Base-by-base conservation (phyloP, 1,140 invertebrate species). In the Pteromalus puparum region DNA sequence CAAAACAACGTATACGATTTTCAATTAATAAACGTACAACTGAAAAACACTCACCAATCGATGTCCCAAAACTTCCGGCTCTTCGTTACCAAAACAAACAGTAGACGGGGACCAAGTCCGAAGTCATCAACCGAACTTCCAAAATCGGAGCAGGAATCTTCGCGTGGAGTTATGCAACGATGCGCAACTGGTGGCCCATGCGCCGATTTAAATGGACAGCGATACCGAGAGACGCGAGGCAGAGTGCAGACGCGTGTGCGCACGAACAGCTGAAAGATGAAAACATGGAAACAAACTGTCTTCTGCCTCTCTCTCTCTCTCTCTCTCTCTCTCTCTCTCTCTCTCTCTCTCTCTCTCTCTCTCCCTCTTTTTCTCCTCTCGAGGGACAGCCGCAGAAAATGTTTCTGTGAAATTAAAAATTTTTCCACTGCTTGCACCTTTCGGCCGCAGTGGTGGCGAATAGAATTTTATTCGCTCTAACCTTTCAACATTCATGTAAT, bases 221-320 rank as follows among this genome's bases (percentile, higher is more conserved):
- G 53, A 61, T 61, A 61, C 18, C 21, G 53, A 21, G 21, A 34
- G 30, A 5, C 30, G 30, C 30, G 30, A 34, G 30, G 30, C 30
- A 34, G 30, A 18, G 6, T 2, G 30, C 30, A 34, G 30, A 18
- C 26, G 70, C 13, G 38, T 24, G 46, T 67, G 76, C 26, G 65
- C 81, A 86, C 81, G 81, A 81, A 86, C 73, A 76, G 38, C 67
- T 70, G 80, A 61, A 72, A 21, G 53, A 28, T 12, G 77, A 12
- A 67, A 42, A 48, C 18, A 28, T 12, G 77, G 24, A 67, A 42
- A 48, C 18, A 26, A 81, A 80, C 1, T 5, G n/a, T 30, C 28
- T 61, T 18, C 5, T 5, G 12, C 68, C 10, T 68, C 67, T 68
- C 10, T 28, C 26, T 18, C 48, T 53, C 48, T 18, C 13, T n/a